Percentiles rank a stretch among this genome's conserved stretches.
These are phyloP conservation scores for Branchellion lobata DNA, from an alignment of 2,888 invertebrate genomes.

Conservation along the genomic window DNA sequence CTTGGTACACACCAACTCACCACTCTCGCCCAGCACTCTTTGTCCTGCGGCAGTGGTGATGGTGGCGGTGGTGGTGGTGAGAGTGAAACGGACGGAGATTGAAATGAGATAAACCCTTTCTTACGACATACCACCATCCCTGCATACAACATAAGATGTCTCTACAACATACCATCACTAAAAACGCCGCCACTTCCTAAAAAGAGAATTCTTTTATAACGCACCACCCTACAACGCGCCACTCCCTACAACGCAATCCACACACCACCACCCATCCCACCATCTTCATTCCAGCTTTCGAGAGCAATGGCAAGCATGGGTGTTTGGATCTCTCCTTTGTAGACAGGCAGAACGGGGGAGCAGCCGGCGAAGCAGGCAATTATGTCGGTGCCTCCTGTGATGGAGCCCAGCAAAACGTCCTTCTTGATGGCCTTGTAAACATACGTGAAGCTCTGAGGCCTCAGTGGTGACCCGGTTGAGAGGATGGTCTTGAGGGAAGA, in stretches of 20 bases:
- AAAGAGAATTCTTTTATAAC: too few species aligned
- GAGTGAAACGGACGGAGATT: background rate
- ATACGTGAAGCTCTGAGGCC: conserved; percentile 65
- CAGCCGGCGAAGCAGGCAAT: conserved; percentile 67
- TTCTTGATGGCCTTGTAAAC: conserved; percentile 65
- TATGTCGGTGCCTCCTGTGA: conserved; percentile 67
- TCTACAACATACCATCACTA: background rate
- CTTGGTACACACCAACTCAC: conserved; percentile 66
- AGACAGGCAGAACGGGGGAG: conserved; percentile 65
- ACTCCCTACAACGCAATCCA: too few species aligned
- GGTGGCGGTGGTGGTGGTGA: background rate
- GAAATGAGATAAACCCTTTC: too few species aligned
- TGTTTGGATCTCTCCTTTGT: conserved; percentile 67
- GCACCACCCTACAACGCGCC: too few species aligned
- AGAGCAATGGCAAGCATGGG: conserved; percentile 66
- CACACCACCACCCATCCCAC: conserved; percentile 55
- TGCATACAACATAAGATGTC: background rate
- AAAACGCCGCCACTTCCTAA: too few species aligned
- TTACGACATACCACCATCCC: too few species aligned
- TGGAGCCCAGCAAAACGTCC: conserved; percentile 62
- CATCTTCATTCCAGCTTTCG: conserved; percentile 63
- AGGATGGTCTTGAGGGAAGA: conserved; percentile 64
- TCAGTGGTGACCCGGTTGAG: conserved; percentile 66
- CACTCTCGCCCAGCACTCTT: conserved; percentile 63
- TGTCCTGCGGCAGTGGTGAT: conserved; percentile 60